A percentile compares a stretch with the other conserved stretches of the same genome.
phyloP scores from a whole-genome alignment of 2,113 vertebrate genomes.

The Neolamprologus tretocephalus region DNA sequence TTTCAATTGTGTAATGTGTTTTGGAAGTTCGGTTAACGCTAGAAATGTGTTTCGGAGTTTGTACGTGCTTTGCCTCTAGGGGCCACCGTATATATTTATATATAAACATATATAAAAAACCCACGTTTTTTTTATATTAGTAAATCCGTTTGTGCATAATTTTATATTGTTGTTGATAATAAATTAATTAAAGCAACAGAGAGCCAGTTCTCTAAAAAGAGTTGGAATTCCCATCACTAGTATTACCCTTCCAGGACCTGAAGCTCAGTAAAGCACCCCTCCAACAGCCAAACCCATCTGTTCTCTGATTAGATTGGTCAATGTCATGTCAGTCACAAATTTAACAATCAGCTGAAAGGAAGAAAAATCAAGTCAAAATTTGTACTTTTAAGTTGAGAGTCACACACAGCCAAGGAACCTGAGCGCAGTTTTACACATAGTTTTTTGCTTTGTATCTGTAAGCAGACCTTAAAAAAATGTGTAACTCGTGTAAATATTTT shows the following conservation, averaged over 20 bases:
- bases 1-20: neutral
- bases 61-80: neutral
- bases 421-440: neutral
- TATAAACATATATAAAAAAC: neutral
- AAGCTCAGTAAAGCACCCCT: neutral
- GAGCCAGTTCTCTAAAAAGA: neutral
- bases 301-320: neutral
- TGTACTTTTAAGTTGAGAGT: neutral
- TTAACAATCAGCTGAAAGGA: neutral
- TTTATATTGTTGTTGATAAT: neutral
- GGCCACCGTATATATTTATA: neutral
- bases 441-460: neutral
- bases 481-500: neutral
- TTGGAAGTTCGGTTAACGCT: neutral
- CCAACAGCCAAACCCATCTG: neutral
- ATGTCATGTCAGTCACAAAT: neutral
- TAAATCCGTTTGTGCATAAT: neutral
- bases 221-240: neutral
- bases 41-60: neutral
- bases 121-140: neutral
- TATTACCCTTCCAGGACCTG: neutral
- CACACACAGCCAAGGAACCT: neutral
- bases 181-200: neutral
- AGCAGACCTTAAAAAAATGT: neutral
- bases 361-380: neutral